Conservation (phyloP, 1,140 invertebrate genomes). For the Eciton burchellii region DNA sequence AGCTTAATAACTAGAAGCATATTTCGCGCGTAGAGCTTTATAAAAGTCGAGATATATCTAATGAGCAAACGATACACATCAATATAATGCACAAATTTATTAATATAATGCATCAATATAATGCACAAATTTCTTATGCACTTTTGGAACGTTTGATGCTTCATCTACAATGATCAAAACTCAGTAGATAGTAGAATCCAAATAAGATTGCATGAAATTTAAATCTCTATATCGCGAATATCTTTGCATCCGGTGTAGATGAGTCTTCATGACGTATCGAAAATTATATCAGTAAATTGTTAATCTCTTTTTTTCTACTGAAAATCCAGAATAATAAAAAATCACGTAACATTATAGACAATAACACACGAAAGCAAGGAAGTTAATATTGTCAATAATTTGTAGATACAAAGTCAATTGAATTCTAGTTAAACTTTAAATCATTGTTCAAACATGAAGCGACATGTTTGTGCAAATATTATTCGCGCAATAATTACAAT, state of each 20-base stretch:
- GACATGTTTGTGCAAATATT: slow-evolving; percentile 1
- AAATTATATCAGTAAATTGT: slow-evolving; percentile 11
- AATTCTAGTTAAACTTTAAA: slow-evolving; percentile 9
- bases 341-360: neutral
- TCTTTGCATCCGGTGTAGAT: neutral
- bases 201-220: neutral
- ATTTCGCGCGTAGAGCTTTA: slow-evolving; percentile 9
- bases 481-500: neutral
- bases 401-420: slow-evolving; percentile 18
- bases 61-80: slow-evolving; percentile 29
- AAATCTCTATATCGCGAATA: neutral
- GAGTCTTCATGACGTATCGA: neutral
- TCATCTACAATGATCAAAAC: neutral
- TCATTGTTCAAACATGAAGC: slow-evolving; percentile 11
- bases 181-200: neutral
- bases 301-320: slow-evolving; percentile 6
- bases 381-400: slow-evolving; percentile 29
- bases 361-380: slow-evolving; percentile 24
- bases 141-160: slow-evolving; percentile 9
- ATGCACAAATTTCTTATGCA: slow-evolving; percentile 13
- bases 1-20: slow-evolving; percentile 37
- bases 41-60: slow-evolving; percentile 30
- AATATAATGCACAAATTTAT: slow-evolving; percentile 14
- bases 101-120: neutral
- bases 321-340: slow-evolving; percentile 20